Percentiles rank a stretch among this genome's conserved stretches.
Evolutionary conservation across 2,888 invertebrate genomes (phyloP).

Genomic region (Autographa gamma): DNA sequence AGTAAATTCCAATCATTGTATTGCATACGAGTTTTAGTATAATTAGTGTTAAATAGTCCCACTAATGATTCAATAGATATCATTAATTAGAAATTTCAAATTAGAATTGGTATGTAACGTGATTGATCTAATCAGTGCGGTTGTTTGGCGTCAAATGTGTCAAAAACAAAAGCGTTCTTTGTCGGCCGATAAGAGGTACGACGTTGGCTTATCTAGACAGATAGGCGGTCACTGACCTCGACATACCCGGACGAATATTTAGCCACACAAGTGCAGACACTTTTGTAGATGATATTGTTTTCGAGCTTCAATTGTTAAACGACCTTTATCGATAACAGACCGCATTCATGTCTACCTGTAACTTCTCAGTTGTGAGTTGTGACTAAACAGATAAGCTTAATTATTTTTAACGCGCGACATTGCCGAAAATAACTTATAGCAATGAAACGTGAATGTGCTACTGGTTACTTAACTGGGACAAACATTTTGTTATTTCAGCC

Average conservation of each 20-base stretch:
- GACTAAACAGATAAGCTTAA: background rate
- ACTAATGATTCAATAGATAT: constrained; percentile 30
- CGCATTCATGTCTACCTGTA: background rate
- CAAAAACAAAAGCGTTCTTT: constrained; percentile 85
- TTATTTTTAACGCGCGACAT: constrained; percentile 15
- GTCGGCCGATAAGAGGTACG: constrained; percentile 82
- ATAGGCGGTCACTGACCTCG: constrained; percentile 84
- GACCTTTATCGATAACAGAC: background rate
- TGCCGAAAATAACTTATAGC: constrained; percentile 45
- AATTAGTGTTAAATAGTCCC: background rate
- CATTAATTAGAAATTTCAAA: constrained; percentile 34
- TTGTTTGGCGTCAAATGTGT: constrained; percentile 75
- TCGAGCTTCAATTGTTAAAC: constrained; percentile 12
- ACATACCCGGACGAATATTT: constrained; percentile 71
- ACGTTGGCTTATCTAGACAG: constrained; percentile 82
- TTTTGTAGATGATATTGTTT: constrained; percentile 34
- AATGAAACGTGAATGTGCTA: constrained; percentile 47
- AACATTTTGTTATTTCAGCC: constrained; percentile 74
- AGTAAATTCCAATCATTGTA: too few species aligned
- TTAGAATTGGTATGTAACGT: constrained; percentile 49
- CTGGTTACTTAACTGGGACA: constrained; percentile 67
- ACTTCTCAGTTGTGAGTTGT: too few species aligned
- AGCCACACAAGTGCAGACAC: constrained; percentile 57
- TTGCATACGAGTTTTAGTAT: background rate
- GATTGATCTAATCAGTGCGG: constrained; percentile 78